Evolutionary conservation across 1,140 invertebrate genomes (phyloP).

Genomic region (Zaprionus taronus): DNA sequence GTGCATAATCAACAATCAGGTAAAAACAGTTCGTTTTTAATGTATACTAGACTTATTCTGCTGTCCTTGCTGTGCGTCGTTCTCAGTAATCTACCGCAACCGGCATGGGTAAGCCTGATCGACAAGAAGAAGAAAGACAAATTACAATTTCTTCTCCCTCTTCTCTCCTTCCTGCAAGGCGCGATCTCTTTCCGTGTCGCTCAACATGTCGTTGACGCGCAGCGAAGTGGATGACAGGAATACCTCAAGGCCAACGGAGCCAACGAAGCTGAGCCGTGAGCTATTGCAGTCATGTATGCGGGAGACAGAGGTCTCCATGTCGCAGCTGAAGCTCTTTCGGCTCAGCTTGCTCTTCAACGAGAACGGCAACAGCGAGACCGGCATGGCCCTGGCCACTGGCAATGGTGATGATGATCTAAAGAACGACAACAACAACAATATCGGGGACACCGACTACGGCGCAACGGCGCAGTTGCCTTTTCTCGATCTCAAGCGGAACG

Average conservation of each 20-base stretch:
- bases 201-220: constrained; percentile 70
- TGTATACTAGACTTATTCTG: constrained; percentile 34
- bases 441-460: constrained; percentile 53
- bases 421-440: constrained; percentile 45
- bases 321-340: constrained; percentile 72
- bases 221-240: constrained; percentile 43
- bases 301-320: constrained; percentile 71
- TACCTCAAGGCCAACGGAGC: neutral
- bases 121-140: neutral
- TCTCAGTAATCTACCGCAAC: constrained; percentile 38
- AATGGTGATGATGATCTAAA: constrained; percentile 47
- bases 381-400: constrained; percentile 23
- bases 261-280: constrained; percentile 53
- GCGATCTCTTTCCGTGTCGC: constrained; percentile 79
- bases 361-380: constrained; percentile 51
- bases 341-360: constrained; percentile 64
- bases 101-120: constrained; percentile 48
- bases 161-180: constrained; percentile 64
- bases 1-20: neutral
- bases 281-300: constrained; percentile 68
- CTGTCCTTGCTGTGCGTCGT: constrained; percentile 46
- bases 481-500: constrained; percentile 65
- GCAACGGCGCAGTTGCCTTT: constrained; percentile 35
- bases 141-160: neutral
- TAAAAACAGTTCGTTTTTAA: constrained; percentile 14